phyloP scores from a whole-genome alignment of 1,140 invertebrate species.

The Cecropterus lyciades region DNA sequence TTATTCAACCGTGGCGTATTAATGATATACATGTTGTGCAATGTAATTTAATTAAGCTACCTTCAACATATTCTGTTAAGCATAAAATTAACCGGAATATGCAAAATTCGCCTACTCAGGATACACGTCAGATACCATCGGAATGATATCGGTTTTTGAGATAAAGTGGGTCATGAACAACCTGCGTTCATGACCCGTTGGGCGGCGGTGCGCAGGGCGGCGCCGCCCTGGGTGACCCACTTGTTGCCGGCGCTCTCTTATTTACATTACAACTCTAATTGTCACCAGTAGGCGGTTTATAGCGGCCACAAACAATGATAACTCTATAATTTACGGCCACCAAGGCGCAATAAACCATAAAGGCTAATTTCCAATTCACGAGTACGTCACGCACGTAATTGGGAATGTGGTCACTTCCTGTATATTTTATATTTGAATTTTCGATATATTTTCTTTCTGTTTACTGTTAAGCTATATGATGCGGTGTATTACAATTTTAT shows the following conservation, averaged over 20 bases:
- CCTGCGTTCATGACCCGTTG: slow-evolving; percentile 68
- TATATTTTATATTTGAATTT: too few species aligned
- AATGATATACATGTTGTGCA: too few species aligned
- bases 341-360: slow-evolving; percentile 9
- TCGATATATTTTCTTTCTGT: too few species aligned
- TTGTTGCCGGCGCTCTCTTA: slow-evolving; percentile 71
- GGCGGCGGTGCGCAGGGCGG: slow-evolving; percentile 22
- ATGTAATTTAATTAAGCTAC: too few species aligned
- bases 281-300: slow-evolving; percentile 45
- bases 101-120: background rate
- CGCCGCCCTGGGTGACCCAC: slow-evolving; percentile 70
- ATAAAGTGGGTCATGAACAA: slow-evolving; percentile 80
- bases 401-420: background rate
- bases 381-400: background rate
- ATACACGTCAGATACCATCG: slow-evolving; percentile 26
- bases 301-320: slow-evolving; percentile 30
- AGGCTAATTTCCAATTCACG: slow-evolving; percentile 23
- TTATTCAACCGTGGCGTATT: too few species aligned
- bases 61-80: too few species aligned
- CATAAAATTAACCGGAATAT: too few species aligned
- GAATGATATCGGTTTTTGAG: slow-evolving; percentile 56
- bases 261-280: slow-evolving; percentile 76
- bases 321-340: slow-evolving; percentile 18
- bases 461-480: too few species aligned
- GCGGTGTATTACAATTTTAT: too few species aligned